Conservation (phyloP, 1,140 invertebrate genomes). For the Brachionus rotundiformis region DNA sequence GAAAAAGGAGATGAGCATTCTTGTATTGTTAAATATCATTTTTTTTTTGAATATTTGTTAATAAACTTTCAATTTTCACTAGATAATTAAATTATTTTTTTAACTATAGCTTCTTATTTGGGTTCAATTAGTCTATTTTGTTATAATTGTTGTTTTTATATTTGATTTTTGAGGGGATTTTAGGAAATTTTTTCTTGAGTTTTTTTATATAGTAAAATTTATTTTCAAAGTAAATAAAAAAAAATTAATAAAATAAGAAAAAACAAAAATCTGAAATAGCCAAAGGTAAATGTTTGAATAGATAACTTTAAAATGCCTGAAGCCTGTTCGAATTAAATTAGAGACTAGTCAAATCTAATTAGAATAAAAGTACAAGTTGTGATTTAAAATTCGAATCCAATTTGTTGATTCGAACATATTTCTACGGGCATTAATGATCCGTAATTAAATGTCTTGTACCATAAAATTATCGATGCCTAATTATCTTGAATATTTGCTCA, state of each 20-base stretch:
- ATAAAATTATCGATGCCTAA: slow-evolving; percentile 26
- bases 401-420: slow-evolving; percentile 11
- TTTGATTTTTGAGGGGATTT: too few relatives aligned
- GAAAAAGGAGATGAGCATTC: too few relatives aligned
- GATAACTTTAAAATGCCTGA: neutral
- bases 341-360: slow-evolving; percentile 30
- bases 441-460: slow-evolving; percentile 3
- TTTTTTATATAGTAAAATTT: too few relatives aligned
- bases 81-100: too few relatives aligned
- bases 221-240: neutral
- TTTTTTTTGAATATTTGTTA: too few relatives aligned
- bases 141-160: too few relatives aligned
- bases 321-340: neutral
- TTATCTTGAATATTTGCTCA: neutral
- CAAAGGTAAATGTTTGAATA: neutral
- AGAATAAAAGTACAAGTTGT: slow-evolving; percentile 35
- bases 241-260: neutral
- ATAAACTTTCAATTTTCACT: too few relatives aligned
- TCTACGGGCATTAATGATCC: slow-evolving; percentile 26
- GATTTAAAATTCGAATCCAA: slow-evolving; percentile 20
- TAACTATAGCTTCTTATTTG: too few relatives aligned
- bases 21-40: too few relatives aligned
- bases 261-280: neutral
- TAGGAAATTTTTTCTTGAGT: too few relatives aligned
- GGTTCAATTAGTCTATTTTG: too few relatives aligned